A percentile compares a stretch with the other conserved stretches of the same genome.
These are phyloP conservation scores for Diglossa brunneiventris DNA, from an alignment of 2,113 vertebrate species.

Conservation along the genomic window DNA sequence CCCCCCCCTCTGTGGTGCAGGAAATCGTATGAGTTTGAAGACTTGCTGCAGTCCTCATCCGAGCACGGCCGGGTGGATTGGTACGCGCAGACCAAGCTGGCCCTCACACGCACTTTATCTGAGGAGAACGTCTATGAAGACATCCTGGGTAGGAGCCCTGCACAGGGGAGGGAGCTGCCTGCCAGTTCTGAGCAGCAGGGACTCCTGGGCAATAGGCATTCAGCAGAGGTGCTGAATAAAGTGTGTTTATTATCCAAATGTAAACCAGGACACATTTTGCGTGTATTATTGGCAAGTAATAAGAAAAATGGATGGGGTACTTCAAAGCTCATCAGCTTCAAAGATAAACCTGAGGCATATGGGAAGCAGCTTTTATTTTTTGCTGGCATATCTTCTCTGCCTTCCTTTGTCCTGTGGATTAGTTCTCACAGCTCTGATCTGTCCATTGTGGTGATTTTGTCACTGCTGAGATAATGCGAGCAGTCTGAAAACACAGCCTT, in stretches of 20 bases:
- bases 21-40: constrained; percentile 97
- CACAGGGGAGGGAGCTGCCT: neutral
- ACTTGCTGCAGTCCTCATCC: constrained; percentile 85
- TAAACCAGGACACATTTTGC: neutral
- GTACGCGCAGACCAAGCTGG: constrained; percentile 91
- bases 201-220: neutral
- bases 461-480: rapidly evolving
- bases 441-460: neutral
- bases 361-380: neutral
- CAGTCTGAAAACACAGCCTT: neutral
- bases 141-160: constrained; percentile 85
- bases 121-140: constrained; percentile 98
- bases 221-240: neutral
- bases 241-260: neutral
- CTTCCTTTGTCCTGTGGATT: neutral
- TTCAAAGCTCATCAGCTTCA: constrained; percentile 21
- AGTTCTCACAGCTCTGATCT: neutral
- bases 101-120: constrained; percentile 94
- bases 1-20: constrained; percentile 56
- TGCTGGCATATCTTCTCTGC: neutral
- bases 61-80: constrained; percentile 87
- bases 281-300: neutral
- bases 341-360: neutral
- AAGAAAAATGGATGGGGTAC: neutral
- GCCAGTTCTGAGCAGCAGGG: neutral